Evolutionary conservation across 2,888 invertebrate species (phyloP).

Genomic region (Allophyes oxyacanthae): DNA sequence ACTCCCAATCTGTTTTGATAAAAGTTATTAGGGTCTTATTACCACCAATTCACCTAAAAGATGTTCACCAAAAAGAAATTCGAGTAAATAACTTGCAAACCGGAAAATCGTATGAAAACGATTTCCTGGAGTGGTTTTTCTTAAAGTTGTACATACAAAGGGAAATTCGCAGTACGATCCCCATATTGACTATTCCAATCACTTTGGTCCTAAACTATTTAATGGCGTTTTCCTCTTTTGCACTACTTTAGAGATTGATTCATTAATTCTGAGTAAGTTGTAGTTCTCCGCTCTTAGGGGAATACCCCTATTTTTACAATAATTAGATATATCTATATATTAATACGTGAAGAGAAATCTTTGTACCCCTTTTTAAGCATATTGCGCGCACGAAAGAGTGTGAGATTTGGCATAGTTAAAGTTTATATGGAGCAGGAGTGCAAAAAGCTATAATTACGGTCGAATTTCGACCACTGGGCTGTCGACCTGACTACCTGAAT

Average conservation of each 20-base stretch:
- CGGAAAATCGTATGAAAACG: conserved; percentile 8
- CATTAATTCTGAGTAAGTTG: background rate
- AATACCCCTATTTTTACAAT: too few relatives aligned
- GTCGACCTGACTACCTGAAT: too few relatives aligned
- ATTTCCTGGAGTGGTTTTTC: conserved; percentile 8
- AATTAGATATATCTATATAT: too few relatives aligned
- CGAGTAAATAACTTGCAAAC: background rate
- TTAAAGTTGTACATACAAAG: background rate
- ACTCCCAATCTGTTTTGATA: background rate
- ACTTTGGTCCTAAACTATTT: background rate
- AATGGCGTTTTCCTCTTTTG: too few relatives aligned
- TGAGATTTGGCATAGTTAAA: too few relatives aligned
- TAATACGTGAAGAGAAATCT: too few relatives aligned
- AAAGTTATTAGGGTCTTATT: conserved; percentile 29
- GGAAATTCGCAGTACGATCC: background rate
- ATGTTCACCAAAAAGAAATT: conserved; percentile 13
- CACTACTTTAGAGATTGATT: background rate
- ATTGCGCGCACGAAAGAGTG: too few relatives aligned
- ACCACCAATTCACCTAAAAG: conserved; percentile 9
- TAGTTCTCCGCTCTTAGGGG: too few relatives aligned
- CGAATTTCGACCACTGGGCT: too few relatives aligned
- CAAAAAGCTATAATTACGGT: too few relatives aligned
- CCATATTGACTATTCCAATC: conserved; percentile 4
- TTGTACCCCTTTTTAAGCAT: too few relatives aligned
- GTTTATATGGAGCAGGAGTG: too few relatives aligned